A percentile compares a stretch with the other conserved stretches of the same genome.
Conservation (phyloP, 2,888 invertebrate species). For the Eulithis prunata region DNA sequence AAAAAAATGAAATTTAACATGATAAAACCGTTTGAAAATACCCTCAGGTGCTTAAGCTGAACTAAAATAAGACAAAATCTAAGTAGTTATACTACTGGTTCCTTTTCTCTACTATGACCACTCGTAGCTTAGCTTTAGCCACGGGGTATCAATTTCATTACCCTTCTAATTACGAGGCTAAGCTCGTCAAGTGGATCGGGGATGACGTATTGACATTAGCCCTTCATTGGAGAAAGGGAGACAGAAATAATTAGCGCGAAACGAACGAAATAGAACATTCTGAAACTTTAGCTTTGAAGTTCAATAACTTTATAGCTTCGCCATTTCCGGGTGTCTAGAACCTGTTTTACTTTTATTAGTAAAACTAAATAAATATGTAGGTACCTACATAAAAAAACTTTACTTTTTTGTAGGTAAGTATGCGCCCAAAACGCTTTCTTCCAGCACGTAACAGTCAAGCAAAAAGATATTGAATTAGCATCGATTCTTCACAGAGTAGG, state of each 20-base stretch:
- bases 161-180: constrained; percentile 29
- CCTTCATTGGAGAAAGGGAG: constrained; percentile 19
- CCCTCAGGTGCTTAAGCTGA: too few relatives aligned
- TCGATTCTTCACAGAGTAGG: constrained; percentile 8
- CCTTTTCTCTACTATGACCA: constrained; percentile 2
- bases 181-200: constrained; percentile 27
- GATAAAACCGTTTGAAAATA: too few relatives aligned
- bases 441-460: neutral
- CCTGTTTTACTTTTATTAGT: too few relatives aligned
- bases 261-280: neutral
- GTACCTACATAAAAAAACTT: too few relatives aligned
- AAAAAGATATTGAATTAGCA: neutral
- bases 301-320: too few relatives aligned
- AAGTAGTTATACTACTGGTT: constrained; percentile 9
- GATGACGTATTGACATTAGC: constrained; percentile 30
- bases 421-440: neutral
- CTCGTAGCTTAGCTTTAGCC: constrained; percentile 10
- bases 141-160: constrained; percentile 32
- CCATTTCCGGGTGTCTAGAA: too few relatives aligned
- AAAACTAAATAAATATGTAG: too few relatives aligned
- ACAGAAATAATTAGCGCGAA: neutral
- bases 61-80: neutral
- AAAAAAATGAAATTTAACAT: too few relatives aligned
- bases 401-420: too few relatives aligned
- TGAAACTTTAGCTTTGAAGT: too few relatives aligned